Base-by-base conservation (phyloP, 2,113 vertebrate species). In the Anguilla japonica region DNA sequence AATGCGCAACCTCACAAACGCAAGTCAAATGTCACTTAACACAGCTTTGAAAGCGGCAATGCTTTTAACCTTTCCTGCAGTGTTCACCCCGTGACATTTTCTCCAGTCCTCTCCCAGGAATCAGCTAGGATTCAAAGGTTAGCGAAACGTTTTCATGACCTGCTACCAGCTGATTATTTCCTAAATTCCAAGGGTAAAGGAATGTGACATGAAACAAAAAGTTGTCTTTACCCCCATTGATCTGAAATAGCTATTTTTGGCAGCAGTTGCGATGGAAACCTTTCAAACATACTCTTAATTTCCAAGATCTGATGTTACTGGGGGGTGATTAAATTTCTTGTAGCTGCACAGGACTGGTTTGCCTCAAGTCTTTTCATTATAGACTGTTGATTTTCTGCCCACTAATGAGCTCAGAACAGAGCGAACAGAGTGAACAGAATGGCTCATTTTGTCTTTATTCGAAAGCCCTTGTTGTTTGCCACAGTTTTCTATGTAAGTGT, bases 11-110 rank as follows among this genome's bases (percentile, higher is more conserved):
- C n/a, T 29, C n/a, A 75, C 71, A 75, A 29, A 75, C 34, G 9
- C 22, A 34, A 29, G 71, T 75, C 71, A 75, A 75, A 75, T 75
- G 71, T 75, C 71, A 75, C 71, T 75, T 75, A 75, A 75, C 71
- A 75, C 2, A 13, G 26, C 26, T 75, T 75, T 75, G 26, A 75
- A 75, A 75, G 71, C 71, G n/a, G 71, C 71, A 2, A 14, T 75
- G 6, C 71, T 34, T 34, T 13, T 75, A 9, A 75, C 71, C 71
- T 75, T 75, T 75, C 71, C 71, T 34, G 71, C 71, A 75, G 71
- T 13, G 71, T 34, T 75, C 71, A 75, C 22, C 71, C n/a, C 6
- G 71, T 75, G 71, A 75, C 71, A 75, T 75, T 75, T 75, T 34
- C 13, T 75, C n/a, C n/a, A 9, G n/a, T 34, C 26, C 2, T 34